Evolutionary conservation across 1,140 invertebrate species (phyloP).

Genomic region (Lucilia sericata): DNA sequence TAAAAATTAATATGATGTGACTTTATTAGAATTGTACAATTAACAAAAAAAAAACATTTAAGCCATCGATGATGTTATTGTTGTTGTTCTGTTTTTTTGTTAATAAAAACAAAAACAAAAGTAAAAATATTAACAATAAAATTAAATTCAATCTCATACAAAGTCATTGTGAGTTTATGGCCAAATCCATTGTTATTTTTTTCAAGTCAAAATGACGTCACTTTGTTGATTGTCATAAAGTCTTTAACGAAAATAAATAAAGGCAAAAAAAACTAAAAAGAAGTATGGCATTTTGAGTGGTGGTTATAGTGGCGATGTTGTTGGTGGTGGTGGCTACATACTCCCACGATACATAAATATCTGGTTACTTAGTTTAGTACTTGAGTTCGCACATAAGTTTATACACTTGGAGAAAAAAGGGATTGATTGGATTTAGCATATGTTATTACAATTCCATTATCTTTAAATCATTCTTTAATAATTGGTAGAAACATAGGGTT

Average conservation of each 20-base stretch:
- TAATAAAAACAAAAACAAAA: not conserved
- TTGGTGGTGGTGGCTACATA: not conserved
- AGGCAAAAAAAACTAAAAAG: not conserved
- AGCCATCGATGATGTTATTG: not conserved
- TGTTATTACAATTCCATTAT: no score
- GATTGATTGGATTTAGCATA: no score
- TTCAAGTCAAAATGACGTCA: constrained; percentile 29
- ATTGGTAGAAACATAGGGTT: no score
- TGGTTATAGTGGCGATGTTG: not conserved
- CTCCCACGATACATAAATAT: constrained; percentile 28
- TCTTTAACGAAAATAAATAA: not conserved
- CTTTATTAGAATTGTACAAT: constrained; percentile 6
- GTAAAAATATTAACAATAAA: not conserved
- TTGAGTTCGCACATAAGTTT: not conserved
- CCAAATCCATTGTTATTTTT: constrained; percentile 11
- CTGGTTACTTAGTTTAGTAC: not conserved
- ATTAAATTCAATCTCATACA: not conserved
- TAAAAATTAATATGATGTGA: not conserved
- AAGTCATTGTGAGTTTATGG: not conserved
- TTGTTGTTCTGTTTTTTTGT: not conserved
- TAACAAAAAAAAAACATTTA: not conserved
- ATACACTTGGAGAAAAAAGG: not conserved
- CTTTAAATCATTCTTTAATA: no score
- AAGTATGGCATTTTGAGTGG: constrained; percentile 2
- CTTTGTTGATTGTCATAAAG: not conserved